Percentiles rank a stretch among this genome's conserved stretches.
These are phyloP conservation scores for Sardina pilchardus DNA, from an alignment of 2,113 vertebrate species.

Conservation along the genomic window DNA sequence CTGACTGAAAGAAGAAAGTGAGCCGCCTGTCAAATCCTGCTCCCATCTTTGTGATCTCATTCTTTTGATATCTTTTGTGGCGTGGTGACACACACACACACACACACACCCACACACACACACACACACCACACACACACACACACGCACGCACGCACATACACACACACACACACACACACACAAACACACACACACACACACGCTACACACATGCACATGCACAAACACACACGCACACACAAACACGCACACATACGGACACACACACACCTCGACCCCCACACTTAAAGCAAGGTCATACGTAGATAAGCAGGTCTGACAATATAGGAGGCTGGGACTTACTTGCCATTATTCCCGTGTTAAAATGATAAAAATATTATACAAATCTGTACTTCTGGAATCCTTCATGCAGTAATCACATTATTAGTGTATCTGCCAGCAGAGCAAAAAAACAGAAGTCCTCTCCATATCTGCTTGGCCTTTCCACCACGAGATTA, in stretches of 20 bases:
- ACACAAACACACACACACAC: neutral
- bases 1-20: neutral
- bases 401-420: neutral
- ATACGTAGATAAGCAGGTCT: conserved; percentile 1
- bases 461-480: neutral
- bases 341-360: neutral
- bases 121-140: neutral
- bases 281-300: neutral
- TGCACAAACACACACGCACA: neutral
- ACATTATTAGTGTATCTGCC: neutral
- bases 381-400: neutral
- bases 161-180: conserved; percentile 4
- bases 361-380: neutral
- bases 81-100: neutral
- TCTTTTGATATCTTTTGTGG: neutral
- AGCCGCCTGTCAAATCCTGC: neutral
- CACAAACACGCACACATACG: conserved; percentile 1
- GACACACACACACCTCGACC: neutral
- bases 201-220: too few species aligned
- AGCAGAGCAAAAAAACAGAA: neutral
- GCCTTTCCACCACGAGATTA: neutral
- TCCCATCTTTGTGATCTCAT: conserved; percentile 11
- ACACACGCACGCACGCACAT: neutral
- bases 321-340: neutral
- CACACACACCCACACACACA: neutral